Evolutionary conservation across 2,888 invertebrate genomes (phyloP).

Genomic region (Cryptus viduatorius): DNA sequence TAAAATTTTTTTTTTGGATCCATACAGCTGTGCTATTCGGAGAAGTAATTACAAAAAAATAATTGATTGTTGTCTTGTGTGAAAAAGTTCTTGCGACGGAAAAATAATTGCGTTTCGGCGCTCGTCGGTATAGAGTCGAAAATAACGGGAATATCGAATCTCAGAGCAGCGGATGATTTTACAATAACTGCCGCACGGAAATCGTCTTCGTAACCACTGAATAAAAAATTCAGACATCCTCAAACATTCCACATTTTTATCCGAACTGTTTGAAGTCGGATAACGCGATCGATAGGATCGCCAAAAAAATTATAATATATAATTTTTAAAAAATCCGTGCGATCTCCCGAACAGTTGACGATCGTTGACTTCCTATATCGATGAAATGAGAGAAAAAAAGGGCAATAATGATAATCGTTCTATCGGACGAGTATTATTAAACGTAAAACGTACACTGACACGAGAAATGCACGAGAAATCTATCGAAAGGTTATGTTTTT

Average conservation of each 20-base stretch:
- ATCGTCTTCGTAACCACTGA: no score
- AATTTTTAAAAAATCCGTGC: neutral
- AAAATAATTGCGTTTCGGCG: neutral
- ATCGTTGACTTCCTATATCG: neutral
- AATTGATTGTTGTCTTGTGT: conserved; percentile 35
- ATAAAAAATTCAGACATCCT: no score
- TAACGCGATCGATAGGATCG: no score
- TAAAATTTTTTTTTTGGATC: no score
- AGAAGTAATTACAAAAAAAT: conserved; percentile 50
- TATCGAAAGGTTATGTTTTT: neutral
- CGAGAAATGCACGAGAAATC: neutral
- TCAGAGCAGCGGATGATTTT: no score
- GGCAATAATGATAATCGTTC: conserved; percentile 59
- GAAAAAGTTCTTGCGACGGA: neutral
- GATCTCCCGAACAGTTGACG: neutral
- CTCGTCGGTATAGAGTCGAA: neutral
- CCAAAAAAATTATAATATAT: no score
- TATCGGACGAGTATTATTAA: conserved; percentile 56
- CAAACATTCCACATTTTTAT: no score
- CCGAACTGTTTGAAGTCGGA: no score
- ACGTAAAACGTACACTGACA: neutral
- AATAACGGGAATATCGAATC: neutral
- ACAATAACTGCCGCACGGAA: no score
- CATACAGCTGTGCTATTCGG: neutral
- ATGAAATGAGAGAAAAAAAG: conserved; percentile 6